Conservation (phyloP, 1,140 invertebrate species). For the Philaenus spumarius region DNA sequence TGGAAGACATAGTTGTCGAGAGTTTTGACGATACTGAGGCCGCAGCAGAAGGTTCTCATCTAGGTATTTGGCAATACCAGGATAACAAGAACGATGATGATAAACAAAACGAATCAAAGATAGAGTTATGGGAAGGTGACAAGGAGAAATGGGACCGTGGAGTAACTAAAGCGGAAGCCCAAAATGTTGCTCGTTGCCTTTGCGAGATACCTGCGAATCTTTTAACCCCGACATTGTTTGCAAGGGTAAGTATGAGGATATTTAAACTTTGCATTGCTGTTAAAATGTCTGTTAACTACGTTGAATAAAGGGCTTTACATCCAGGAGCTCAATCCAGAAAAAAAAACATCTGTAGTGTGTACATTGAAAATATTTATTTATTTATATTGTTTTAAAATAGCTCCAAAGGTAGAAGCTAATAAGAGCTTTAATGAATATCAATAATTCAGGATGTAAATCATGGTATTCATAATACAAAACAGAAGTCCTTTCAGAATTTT, state of each 20-base stretch:
- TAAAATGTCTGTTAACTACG: too few species aligned
- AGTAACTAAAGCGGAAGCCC: constrained; percentile 63
- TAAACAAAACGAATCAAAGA: constrained; percentile 22
- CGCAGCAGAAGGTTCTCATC: constrained; percentile 61
- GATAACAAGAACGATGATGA: constrained; percentile 55
- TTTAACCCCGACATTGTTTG: constrained; percentile 79
- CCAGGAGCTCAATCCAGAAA: too few species aligned
- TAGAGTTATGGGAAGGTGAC: constrained; percentile 29
- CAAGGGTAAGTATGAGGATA: constrained; percentile 48
- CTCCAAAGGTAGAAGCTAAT: too few species aligned
- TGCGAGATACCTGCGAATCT: constrained; percentile 79
- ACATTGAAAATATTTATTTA: too few species aligned
- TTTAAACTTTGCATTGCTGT: too few species aligned
- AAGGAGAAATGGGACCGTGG: constrained; percentile 64
- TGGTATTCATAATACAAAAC: too few species aligned
- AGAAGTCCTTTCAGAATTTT: too few species aligned
- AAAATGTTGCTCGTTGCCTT: constrained; percentile 73
- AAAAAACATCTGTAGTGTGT: too few species aligned
- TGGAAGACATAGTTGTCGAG: constrained; percentile 60
- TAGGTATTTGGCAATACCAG: constrained; percentile 59
- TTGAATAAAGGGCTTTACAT: too few species aligned
- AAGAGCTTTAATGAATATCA: too few species aligned
- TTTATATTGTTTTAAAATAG: too few species aligned
- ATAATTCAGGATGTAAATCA: too few species aligned
- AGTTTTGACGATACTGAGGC: constrained; percentile 62